A percentile compares a stretch with the other conserved stretches of the same genome.
phyloP scores from a whole-genome alignment of 2,888 invertebrate species.

The Acleris cristana region DNA sequence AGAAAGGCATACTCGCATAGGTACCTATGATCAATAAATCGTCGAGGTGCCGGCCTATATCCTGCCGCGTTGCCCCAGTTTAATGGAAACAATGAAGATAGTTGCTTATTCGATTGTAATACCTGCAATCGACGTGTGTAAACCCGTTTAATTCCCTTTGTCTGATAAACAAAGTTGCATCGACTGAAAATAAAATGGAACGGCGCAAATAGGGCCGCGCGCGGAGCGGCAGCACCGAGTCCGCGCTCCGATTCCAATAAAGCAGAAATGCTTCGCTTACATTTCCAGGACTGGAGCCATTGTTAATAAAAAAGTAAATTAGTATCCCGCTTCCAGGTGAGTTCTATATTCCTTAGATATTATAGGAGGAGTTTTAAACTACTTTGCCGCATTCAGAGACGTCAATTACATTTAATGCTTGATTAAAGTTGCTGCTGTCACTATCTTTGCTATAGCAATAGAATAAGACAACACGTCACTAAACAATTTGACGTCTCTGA shows the following conservation, averaged over 20 bases:
- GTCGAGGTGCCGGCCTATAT: constrained; percentile 40
- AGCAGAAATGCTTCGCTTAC: constrained; percentile 29
- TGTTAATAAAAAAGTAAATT: constrained; percentile 5
- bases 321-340: background rate
- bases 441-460: too few species aligned
- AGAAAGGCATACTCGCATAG: background rate
- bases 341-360: background rate
- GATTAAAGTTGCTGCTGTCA: too few species aligned
- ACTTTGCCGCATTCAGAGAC: too few species aligned
- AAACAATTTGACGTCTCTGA: too few species aligned
- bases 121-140: constrained; percentile 64
- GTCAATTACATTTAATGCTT: too few species aligned
- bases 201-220: constrained; percentile 44
- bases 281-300: constrained; percentile 4
- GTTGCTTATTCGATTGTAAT: constrained; percentile 61
- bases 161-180: constrained; percentile 58
- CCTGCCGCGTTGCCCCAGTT: constrained; percentile 60
- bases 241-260: constrained; percentile 26
- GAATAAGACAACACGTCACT: too few species aligned
- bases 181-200: constrained; percentile 59
- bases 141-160: constrained; percentile 71
- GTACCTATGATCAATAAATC: constrained; percentile 28
- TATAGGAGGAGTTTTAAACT: too few species aligned
- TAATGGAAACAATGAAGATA: constrained; percentile 66
- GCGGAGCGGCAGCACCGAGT: constrained; percentile 13